Base-by-base conservation (phyloP, 2,113 vertebrate genomes). In the Saccopteryx leptura region DNA sequence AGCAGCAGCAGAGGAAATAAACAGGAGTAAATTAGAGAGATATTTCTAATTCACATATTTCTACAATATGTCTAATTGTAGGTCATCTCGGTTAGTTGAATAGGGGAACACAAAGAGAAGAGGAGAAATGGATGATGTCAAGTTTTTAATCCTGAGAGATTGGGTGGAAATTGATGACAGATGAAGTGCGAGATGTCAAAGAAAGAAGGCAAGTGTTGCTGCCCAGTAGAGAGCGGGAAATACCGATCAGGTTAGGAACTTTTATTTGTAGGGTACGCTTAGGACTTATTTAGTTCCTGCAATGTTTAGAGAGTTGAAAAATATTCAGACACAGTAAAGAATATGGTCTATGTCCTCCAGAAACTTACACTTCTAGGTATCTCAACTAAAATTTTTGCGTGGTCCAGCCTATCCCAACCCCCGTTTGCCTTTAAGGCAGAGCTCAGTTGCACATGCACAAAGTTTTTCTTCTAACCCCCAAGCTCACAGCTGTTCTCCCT, bases 131-230 rank as follows among this genome's bases (percentile, higher is more conserved):
- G 54, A 69, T 46, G 65, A 83, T n/a, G 50, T 95, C 46, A 11
- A 91, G 54, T 94, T 81, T 96, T 69, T 90, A 76, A 50, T 88
- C 85, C 72, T 84, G 14, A 61, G 33, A 14, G 26, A 18, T 76
- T 65, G 46, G 48, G 48, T 95, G 52, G 65, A 96, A 94, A 85
- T 46, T 71, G 71, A 31, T 48, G 26, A 63, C 28, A 94, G 24
- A 52, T 2, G 26, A 33, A 60, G 13, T 95, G 21, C 87, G 52
- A 84, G 74, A 76, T 58, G 60, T 54, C 39, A 61, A 88, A 85
- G 21, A 39, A 39, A 17, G 56, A 95, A 79, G 60, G 15, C 74
- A 52, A 83, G 46, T 5, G 15, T 3, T 18, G 4, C 60, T 68
- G 68, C 9, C 69, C 58, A 66, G 10, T 2, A 12, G 17, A 88